These are phyloP conservation scores for Paragorgia papillata DNA, from an alignment of 92 coral and sea anemone genomes.

Conservation along the genomic window DNA sequence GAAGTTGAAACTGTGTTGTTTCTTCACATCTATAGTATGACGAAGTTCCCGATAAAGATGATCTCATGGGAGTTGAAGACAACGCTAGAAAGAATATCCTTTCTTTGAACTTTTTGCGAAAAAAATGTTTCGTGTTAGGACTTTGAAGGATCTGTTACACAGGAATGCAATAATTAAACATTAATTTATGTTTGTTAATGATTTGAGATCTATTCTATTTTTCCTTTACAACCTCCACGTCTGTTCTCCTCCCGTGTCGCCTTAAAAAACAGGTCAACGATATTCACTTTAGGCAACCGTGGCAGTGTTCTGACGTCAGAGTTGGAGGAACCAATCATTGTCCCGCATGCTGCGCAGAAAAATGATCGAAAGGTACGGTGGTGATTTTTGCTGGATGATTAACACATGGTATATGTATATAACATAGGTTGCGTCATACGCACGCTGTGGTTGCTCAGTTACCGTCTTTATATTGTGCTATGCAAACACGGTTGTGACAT, in stretches of 20 bases:
- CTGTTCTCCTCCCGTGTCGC: slow-evolving; percentile 81
- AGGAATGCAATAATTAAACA: too few relatives aligned
- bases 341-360: slow-evolving; percentile 97
- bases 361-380: slow-evolving; percentile 80
- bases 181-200: too few relatives aligned
- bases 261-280: slow-evolving; percentile 90
- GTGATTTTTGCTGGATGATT: too few relatives aligned
- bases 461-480: too few relatives aligned
- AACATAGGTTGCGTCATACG: too few relatives aligned
- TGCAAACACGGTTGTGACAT: too few relatives aligned
- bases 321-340: slow-evolving; percentile 94
- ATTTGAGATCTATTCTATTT: not conserved
- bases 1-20: not conserved
- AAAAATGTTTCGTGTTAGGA: too few relatives aligned
- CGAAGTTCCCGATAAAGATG: slow-evolving; percentile 91
- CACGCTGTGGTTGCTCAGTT: too few relatives aligned
- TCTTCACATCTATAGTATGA: slow-evolving; percentile 62
- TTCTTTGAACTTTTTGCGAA: not conserved
- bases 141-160: too few relatives aligned
- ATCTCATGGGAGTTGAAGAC: slow-evolving; percentile 96
- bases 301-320: slow-evolving; percentile 93
- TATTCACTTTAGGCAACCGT: slow-evolving; percentile 94
- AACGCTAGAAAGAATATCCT: slow-evolving; percentile 93
- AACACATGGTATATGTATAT: too few relatives aligned
- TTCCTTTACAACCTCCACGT: slow-evolving; percentile 60